These are phyloP conservation scores for Sebastes matsubarae DNA, from an alignment of 2,797 vertebrate genomes.

Conservation along the genomic window DNA sequence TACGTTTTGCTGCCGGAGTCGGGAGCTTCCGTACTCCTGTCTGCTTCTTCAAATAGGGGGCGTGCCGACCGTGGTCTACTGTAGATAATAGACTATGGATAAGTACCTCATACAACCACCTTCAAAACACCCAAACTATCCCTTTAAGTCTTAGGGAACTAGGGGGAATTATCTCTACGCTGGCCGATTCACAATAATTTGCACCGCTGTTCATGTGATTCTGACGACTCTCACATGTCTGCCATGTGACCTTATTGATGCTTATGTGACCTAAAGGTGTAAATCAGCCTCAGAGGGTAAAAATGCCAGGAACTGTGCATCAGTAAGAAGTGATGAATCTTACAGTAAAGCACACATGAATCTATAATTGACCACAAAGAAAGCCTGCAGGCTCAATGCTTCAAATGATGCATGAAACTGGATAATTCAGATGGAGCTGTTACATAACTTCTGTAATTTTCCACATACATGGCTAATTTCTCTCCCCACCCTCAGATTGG, in stretches of 20 bases:
- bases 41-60: too few species aligned
- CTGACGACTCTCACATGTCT: not conserved
- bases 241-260: conserved; percentile 2
- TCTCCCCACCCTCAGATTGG: conserved; percentile 4
- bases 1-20: too few species aligned
- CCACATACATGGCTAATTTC: conserved; percentile 47
- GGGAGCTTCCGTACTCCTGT: too few species aligned
- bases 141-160: too few species aligned
- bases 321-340: not conserved
- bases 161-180: not conserved
- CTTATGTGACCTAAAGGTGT: conserved; percentile 17
- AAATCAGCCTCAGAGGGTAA: conserved; percentile 12
- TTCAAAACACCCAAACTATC: too few species aligned
- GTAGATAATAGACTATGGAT: too few species aligned
- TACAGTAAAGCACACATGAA: not conserved
- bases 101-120: too few species aligned
- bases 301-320: not conserved
- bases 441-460: conserved; percentile 36
- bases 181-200: not conserved
- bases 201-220: not conserved
- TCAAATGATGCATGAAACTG: conserved; percentile 40
- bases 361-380: conserved; percentile 13
- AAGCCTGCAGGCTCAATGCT: conserved; percentile 11
- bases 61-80: too few species aligned
- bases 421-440: conserved; percentile 39